Base-by-base conservation (phyloP, 2,113 vertebrate genomes). In the Pteruthius melanotis region DNA sequence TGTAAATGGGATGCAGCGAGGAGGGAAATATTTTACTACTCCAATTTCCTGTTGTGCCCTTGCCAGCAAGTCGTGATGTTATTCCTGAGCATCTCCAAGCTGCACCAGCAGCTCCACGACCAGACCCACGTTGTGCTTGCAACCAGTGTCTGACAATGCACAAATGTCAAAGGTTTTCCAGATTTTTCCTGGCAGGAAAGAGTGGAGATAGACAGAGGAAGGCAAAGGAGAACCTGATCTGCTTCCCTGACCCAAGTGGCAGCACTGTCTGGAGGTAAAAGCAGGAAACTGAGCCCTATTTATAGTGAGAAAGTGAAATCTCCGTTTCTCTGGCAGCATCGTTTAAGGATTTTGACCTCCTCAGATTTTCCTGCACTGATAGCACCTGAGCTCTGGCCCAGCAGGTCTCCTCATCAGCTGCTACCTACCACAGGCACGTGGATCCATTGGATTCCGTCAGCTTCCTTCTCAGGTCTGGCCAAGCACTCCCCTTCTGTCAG, bases 11-110 rank as follows among this genome's bases (percentile, higher is more conserved):
- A 97, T 95, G 90, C 98, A 97, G 88, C 11, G 83, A 98, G 97
- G 94, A 98, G 97, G 96, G 97, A 97, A 97, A 97, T 97, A 98
- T 98, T 98, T 98, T 97, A 96, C 97, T 96, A 65, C 95, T 97
- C 97, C 97, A 97, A 97, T 97, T 98, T 98, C 97, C 98, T 98
- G 86, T 97, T 98, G 97, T 98, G 95, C 59, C 8, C 52, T 74
- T 97, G 97, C 98, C 97, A 98, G 95, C 22, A 21, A 90, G 96
- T 64, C 9, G 4, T 69, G 96, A 88, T 92, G 64, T 82, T 88
- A 83, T 83, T 91, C 50, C 94, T 94, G 93, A 97, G 92, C 91
- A 79, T 93, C 97, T 78, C 16, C 77, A 76, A 42, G 47, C 91
- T 92, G 88, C 94, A 84, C n/a, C 61, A 87, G 37, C 68, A 76